These are phyloP conservation scores for Temnothorax nylanderi DNA, from an alignment of 1,140 invertebrate species.

Conservation along the genomic window DNA sequence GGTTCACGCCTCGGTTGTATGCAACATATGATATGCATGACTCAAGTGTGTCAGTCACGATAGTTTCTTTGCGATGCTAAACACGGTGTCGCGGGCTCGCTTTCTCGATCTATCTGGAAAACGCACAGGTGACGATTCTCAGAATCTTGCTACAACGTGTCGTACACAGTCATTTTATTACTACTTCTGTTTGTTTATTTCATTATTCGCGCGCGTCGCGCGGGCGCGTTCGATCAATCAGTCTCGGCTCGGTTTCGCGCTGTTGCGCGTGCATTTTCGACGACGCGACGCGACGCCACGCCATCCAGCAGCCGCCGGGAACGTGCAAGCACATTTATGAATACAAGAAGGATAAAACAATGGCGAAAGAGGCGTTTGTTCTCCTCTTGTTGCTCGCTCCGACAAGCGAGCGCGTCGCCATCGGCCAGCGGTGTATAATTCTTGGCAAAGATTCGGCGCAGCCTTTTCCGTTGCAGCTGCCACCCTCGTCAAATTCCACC, in stretches of 20 bases:
- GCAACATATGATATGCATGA: conserved; percentile 13
- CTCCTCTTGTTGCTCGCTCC: neutral
- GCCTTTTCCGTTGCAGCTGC: conserved; percentile 53
- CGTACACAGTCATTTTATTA: neutral
- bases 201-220: neutral
- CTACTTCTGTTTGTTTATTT: neutral
- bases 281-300: neutral
- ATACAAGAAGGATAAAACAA: conserved; percentile 59
- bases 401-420: neutral
- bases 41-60: conserved; percentile 5
- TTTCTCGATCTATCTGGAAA: neutral
- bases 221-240: conserved; percentile 22
- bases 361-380: conserved; percentile 6
- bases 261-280: neutral
- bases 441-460: conserved; percentile 32
- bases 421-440: conserved; percentile 41
- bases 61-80: conserved; percentile 24
- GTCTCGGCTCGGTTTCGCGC: neutral
- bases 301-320: neutral
- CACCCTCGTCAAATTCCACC: conserved; percentile 46
- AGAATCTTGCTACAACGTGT: neutral
- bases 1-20: neutral
- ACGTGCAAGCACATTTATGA: neutral
- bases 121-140: neutral
- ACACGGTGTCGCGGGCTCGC: neutral